Evolutionary conservation across 2,113 vertebrate species (phyloP).

Genomic region (Erythrocercus mccallii): DNA sequence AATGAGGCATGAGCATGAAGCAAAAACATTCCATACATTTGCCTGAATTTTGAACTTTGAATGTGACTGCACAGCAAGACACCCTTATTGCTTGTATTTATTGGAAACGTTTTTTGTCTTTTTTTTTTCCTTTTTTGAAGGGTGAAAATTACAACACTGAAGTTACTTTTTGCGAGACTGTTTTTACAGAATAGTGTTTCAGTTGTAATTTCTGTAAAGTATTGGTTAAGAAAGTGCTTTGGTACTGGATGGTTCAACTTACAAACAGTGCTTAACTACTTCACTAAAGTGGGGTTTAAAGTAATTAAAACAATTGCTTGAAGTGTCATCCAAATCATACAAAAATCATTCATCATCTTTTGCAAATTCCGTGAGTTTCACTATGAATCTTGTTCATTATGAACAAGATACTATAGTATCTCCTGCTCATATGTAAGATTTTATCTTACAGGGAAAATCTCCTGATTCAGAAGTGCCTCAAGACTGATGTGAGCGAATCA

Average conservation of each 20-base stretch:
- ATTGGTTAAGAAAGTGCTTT: background rate
- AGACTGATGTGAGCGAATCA: background rate
- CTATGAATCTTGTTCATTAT: background rate
- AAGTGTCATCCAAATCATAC: background rate
- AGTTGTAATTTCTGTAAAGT: background rate
- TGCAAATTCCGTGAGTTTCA: background rate
- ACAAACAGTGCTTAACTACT: background rate
- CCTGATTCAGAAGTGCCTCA: background rate
- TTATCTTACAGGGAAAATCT: constrained; percentile 30
- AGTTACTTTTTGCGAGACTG: background rate
- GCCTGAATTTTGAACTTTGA: background rate
- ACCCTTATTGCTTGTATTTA: background rate
- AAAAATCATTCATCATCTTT: background rate
- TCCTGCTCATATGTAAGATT: background rate
- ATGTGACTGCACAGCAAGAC: background rate
- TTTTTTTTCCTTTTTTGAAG: background rate
- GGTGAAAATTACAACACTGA: background rate
- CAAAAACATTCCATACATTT: background rate
- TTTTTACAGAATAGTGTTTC: background rate
- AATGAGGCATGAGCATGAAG: fast-evolving
- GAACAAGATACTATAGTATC: background rate
- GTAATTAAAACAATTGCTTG: background rate
- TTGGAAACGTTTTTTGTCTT: background rate
- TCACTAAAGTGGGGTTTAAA: background rate
- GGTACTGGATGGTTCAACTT: background rate